A percentile compares a stretch with the other conserved stretches of the same genome.
Conservation (phyloP, 1,140 invertebrate genomes). For the Helicoverpa armigera region DNA sequence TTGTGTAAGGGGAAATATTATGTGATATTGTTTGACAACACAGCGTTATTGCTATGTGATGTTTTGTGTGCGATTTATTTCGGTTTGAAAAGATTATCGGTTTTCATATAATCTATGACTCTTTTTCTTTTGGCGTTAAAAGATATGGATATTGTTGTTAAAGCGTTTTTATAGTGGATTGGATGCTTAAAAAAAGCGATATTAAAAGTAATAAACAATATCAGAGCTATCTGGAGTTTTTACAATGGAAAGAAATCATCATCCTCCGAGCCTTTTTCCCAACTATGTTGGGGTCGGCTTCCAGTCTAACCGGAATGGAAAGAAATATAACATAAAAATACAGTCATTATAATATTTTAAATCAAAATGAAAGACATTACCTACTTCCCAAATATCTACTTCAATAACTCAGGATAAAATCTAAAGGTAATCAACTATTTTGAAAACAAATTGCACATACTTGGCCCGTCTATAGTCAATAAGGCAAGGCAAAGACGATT, state of each 20-base stretch:
- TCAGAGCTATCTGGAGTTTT: too few relatives aligned
- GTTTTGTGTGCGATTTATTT: conserved; percentile 13
- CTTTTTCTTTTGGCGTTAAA: neutral
- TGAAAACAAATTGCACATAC: neutral
- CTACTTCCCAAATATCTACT: too few relatives aligned
- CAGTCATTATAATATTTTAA: too few relatives aligned
- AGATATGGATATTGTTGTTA: neutral
- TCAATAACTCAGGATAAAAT: neutral
- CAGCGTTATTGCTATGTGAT: neutral
- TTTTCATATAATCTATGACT: conserved; percentile 17
- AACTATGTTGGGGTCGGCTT: too few relatives aligned
- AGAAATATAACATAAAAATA: too few relatives aligned
- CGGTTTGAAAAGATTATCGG: conserved; percentile 22
- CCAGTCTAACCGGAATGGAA: too few relatives aligned
- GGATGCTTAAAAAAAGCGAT: too few relatives aligned
- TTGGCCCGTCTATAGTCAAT: conserved; percentile 1
- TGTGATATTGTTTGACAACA: conserved; percentile 27
- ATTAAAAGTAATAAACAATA: too few relatives aligned
- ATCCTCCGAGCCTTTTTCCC: too few relatives aligned
- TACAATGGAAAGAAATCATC: too few relatives aligned
- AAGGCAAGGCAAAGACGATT: conserved; percentile 21
- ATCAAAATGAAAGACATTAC: too few relatives aligned
- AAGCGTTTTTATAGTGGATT: neutral
- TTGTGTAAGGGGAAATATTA: conserved; percentile 10
- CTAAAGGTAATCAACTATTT: neutral